Evolutionary conservation across 2,113 vertebrate species (phyloP).

Genomic region (Ranitomeya imitator): DNA sequence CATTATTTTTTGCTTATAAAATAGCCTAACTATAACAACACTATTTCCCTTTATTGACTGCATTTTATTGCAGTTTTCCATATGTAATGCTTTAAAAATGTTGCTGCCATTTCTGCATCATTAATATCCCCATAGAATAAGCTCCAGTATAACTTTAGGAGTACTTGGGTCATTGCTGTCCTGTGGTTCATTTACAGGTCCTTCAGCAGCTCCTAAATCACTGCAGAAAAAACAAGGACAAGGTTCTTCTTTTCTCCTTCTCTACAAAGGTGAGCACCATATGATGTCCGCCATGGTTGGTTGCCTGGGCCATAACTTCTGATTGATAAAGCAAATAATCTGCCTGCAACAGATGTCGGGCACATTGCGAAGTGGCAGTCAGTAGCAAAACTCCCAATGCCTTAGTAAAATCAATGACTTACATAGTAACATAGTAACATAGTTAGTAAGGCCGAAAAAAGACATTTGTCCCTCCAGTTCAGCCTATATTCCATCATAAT

Average conservation of each 20-base stretch:
- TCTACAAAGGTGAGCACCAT: conserved; percentile 87
- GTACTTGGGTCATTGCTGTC: conserved; percentile 59
- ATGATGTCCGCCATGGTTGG: conserved; percentile 31
- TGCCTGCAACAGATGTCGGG: conserved; percentile 20
- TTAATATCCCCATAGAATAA: neutral
- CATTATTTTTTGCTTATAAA: neutral
- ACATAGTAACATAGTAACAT: too few species aligned
- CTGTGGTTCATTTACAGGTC: conserved; percentile 75
- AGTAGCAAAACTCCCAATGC: neutral
- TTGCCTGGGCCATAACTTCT: conserved; percentile 26
- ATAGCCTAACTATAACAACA: neutral
- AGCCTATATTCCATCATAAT: too few species aligned
- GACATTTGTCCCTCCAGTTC: too few species aligned
- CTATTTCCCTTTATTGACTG: neutral
- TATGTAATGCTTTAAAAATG: neutral
- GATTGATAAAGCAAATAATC: conserved; percentile 11
- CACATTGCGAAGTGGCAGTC: conserved; percentile 9
- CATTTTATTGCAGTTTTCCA: neutral
- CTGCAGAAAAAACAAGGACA: conserved; percentile 83
- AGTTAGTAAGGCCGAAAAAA: too few species aligned
- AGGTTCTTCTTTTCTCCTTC: conserved; percentile 93
- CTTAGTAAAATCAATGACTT: neutral
- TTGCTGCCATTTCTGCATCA: neutral
- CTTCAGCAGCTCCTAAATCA: conserved; percentile 88
- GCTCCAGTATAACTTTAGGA: conserved; percentile 2